Evolutionary conservation across 2,888 invertebrate species (phyloP).

Genomic region (Hydroisotoma schaefferi): DNA sequence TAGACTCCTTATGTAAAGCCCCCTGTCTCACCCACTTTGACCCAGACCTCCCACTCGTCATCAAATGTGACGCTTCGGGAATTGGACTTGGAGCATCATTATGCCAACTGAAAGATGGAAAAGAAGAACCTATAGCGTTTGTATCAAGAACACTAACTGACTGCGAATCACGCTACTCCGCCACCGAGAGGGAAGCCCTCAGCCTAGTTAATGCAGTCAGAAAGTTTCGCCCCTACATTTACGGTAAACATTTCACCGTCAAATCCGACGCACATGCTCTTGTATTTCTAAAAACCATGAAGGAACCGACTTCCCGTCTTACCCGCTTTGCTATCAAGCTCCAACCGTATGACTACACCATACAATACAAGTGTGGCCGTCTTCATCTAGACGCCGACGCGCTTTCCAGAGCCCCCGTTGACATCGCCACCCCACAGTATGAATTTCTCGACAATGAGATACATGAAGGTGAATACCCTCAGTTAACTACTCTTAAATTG

Average conservation of each 20-base stretch:
- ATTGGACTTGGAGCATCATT: slow-evolving; percentile 8
- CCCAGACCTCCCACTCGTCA: neutral
- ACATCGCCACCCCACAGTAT: neutral
- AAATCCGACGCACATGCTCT: slow-evolving; percentile 14
- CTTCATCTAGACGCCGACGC: slow-evolving; percentile 14
- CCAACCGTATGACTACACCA: slow-evolving; percentile 13
- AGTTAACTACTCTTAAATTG: neutral
- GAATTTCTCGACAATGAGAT: neutral
- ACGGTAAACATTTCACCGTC: slow-evolving; percentile 4
- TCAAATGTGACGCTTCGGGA: slow-evolving; percentile 17
- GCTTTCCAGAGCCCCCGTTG: slow-evolving; percentile 1
- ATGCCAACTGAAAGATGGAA: slow-evolving; percentile 1
- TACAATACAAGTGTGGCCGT: slow-evolving; percentile 13
- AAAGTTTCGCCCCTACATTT: slow-evolving; percentile 16
- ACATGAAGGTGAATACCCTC: neutral
- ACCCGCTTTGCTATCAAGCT: slow-evolving; percentile 15
- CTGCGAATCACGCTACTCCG: neutral
- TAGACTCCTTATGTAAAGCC: slow-evolving; percentile 4
- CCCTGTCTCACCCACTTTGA: slow-evolving; percentile 18
- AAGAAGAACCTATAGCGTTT: slow-evolving; percentile 12
- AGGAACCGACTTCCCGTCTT: slow-evolving; percentile 11
- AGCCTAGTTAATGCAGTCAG: slow-evolving; percentile 4
- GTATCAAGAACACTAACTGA: neutral
- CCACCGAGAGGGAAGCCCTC: slow-evolving; percentile 14
- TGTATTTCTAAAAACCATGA: slow-evolving; percentile 3